phyloP scores from a whole-genome alignment of 2,888 invertebrate species.

The Drosophila fulvimacula region DNA sequence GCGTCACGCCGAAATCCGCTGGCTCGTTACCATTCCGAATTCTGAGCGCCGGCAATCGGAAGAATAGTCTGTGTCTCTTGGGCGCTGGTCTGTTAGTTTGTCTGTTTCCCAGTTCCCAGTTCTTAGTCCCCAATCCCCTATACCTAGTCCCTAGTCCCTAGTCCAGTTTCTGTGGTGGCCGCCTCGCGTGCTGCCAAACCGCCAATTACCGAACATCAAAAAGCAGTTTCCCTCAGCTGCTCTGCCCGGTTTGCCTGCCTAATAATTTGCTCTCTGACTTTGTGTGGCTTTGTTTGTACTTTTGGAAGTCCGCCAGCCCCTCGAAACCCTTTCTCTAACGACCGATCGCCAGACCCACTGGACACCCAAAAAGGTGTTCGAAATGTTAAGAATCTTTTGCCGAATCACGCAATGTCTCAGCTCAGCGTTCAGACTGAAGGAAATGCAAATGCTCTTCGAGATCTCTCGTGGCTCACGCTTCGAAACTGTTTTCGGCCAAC shows the following conservation, averaged over 20 bases:
- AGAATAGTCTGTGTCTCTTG: slow-evolving; percentile 48
- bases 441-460: slow-evolving; percentile 63
- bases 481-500: slow-evolving; percentile 56
- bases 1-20: slow-evolving; percentile 74
- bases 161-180: slow-evolving; percentile 42
- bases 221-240: slow-evolving; percentile 72
- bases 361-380: slow-evolving; percentile 78
- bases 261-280: slow-evolving; percentile 70
- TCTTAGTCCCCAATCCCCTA: slow-evolving; percentile 3
- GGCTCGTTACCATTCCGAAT: slow-evolving; percentile 72
- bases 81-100: slow-evolving; percentile 35
- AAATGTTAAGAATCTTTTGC: slow-evolving; percentile 71
- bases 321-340: slow-evolving; percentile 15
- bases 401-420: slow-evolving; percentile 67
- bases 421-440: slow-evolving; percentile 32
- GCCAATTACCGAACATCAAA: slow-evolving; percentile 80
- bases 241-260: slow-evolving; percentile 55
- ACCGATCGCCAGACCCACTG: slow-evolving; percentile 27
- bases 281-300: slow-evolving; percentile 75
- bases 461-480: slow-evolving; percentile 69
- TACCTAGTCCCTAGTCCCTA: slow-evolving; percentile 15
- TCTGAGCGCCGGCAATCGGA: slow-evolving; percentile 52
- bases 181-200: slow-evolving; percentile 79
- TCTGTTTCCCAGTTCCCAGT: slow-evolving; percentile 2
- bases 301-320: slow-evolving; percentile 36